Evolutionary conservation across 2,888 invertebrate species (phyloP), one percentile per base, ranked within the genome.

Genomic region (Metopia argyrocephala): DNA sequence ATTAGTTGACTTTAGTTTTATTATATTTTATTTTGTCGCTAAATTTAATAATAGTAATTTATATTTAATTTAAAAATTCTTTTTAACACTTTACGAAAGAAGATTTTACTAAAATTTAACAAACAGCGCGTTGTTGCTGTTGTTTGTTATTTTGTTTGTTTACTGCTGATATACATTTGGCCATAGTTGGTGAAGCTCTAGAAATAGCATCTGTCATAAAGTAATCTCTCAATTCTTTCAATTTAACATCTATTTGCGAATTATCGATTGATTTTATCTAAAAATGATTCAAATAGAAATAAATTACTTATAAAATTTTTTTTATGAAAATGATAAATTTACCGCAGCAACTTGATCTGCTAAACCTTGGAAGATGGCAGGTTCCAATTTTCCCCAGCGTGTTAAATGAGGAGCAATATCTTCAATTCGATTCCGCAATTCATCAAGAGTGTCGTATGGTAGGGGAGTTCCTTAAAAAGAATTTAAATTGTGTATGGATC

Each of bases 181-280:
- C 98, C 99, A 99, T 99, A 64, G 98, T 99, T 82, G 96, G 95
- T 4, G 99, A 99, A 31, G 99, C 97, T 88, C 99, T 93, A 84
- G 97, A 97, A 87, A 99, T 97, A 5, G 96, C 92, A 91, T 99
- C 98, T 12, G 99, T 99, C 98, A 99, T 98, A 89, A 94, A 96
- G 91, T 94, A 96, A 87, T 96, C 96, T 90, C 96, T 95, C 79
- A 99, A 92, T 76, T 93, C 92, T 89, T 94, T 95, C 86, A 95
- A 92, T 85, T 94, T 93, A 2, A 96, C 93, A 86, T 95, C 94
- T 71, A 98, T 85, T 71, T 91, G 91, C 27, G 92, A 92, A 15
- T 92, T 92, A 28, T 93, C 90, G 6, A 93, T 86, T n/a, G 85
- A 82, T 82, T 88, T 92, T 90, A 84, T 91, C 92, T 82, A 90